phyloP scores from a whole-genome alignment of 2,888 invertebrate genomes.

The Meteorus colon region DNA sequence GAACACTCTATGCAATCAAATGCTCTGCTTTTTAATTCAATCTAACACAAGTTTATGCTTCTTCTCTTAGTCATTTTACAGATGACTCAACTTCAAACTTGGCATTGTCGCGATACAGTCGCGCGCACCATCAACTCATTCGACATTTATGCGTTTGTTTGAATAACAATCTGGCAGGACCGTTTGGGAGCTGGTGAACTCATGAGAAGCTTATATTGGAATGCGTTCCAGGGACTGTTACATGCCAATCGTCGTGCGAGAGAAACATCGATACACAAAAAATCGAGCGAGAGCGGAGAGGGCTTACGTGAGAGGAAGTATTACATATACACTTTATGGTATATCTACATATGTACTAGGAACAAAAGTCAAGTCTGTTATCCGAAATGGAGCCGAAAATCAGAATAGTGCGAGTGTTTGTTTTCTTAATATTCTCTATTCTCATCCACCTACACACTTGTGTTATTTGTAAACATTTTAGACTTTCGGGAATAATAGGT shows the following conservation, averaged over 20 bases:
- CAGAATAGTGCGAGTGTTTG: neutral
- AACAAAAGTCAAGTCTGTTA: neutral
- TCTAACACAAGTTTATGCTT: conserved; percentile 38
- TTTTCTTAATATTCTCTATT: neutral
- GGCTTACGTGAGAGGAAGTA: neutral
- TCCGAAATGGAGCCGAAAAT: neutral
- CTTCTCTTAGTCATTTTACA: conserved; percentile 4
- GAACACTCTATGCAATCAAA: conserved; percentile 34
- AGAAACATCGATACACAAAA: neutral
- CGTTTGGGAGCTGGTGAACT: conserved; percentile 2
- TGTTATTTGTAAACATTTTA: neutral
- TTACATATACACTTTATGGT: neutral
- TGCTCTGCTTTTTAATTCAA: conserved; percentile 25
- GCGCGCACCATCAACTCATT: conserved; percentile 8
- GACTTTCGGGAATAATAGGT: neutral
- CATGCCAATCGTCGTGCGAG: neutral
- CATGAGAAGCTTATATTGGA: conserved; percentile 4
- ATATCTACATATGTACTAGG: neutral
- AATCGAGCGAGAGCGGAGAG: too few species aligned
- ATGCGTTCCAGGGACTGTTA: conserved; percentile 28
- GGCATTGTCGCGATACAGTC: conserved; percentile 13
- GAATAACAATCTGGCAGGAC: conserved; percentile 26
- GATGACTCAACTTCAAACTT: conserved; percentile 22
- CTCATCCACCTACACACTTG: neutral
- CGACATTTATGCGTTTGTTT: conserved; percentile 28